These are phyloP conservation scores for Xerus inauris DNA, from an alignment of 2,113 vertebrate genomes.

Conservation along the genomic window DNA sequence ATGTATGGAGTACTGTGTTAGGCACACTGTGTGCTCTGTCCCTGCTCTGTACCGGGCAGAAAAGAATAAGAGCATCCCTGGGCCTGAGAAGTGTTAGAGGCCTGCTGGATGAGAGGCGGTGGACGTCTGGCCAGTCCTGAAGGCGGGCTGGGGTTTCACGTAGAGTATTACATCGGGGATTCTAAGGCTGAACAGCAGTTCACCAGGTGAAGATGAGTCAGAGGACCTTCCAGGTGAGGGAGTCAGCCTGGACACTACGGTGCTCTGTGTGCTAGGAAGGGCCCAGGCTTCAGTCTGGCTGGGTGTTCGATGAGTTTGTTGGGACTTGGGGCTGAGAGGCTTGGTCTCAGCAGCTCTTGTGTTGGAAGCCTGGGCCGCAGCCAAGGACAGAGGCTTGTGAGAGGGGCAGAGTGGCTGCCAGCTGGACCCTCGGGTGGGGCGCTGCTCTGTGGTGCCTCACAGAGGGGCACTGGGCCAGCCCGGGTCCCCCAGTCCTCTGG, in stretches of 20 bases:
- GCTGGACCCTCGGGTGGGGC: rapidly evolving
- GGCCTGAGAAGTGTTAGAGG: background rate
- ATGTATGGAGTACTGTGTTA: no score
- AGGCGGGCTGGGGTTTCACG: background rate
- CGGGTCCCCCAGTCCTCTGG: background rate
- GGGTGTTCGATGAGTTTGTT: background rate
- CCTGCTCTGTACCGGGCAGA: background rate
- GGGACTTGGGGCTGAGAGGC: no score
- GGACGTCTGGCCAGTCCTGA: background rate
- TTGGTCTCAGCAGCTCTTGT: background rate
- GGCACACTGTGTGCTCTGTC: background rate
- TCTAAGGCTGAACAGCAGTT: constrained; percentile 1
- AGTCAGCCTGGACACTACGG: background rate
- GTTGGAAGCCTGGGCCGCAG: background rate
- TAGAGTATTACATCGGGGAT: constrained; percentile 13
- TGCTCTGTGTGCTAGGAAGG: background rate
- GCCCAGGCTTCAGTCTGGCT: background rate
- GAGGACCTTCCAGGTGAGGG: background rate
- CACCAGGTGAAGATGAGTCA: background rate
- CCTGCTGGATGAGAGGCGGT: background rate
- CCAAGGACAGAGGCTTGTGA: background rate
- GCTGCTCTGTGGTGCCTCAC: background rate
- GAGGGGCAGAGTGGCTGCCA: background rate
- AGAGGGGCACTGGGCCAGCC: background rate
- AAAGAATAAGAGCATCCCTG: background rate